Percentiles rank a stretch among this genome's conserved stretches.
Evolutionary conservation across 1,140 invertebrate genomes (phyloP).

Genomic region (Acromyrmex echinatior): DNA sequence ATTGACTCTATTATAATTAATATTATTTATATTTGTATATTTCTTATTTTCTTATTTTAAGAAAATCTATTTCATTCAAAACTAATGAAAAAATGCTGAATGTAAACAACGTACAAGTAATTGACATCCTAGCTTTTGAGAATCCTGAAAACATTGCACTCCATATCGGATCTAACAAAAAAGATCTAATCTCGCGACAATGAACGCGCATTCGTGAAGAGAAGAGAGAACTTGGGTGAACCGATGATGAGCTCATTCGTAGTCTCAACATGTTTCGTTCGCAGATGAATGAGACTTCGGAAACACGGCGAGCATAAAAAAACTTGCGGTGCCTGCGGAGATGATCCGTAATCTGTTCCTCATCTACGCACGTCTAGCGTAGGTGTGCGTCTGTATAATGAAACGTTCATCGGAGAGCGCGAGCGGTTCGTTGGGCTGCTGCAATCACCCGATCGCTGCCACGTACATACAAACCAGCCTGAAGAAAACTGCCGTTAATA

Average conservation of each 20-base stretch:
- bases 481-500: not conserved
- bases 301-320: slow-evolving; percentile 75
- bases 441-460: not conserved
- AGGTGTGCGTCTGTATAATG: slow-evolving; percentile 7
- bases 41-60: not conserved
- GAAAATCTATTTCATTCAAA: not conserved
- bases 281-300: slow-evolving; percentile 75
- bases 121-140: not conserved
- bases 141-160: not conserved
- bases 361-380: slow-evolving; percentile 59
- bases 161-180: not conserved
- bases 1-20: not conserved
- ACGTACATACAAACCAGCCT: not conserved
- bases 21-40: not conserved
- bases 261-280: slow-evolving; percentile 61
- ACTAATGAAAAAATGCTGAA: not conserved
- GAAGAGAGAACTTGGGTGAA: not conserved
- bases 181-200: not conserved
- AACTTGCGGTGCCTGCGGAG: slow-evolving; percentile 48
- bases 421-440: slow-evolving; percentile 25
- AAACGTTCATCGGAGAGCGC: slow-evolving; percentile 22
- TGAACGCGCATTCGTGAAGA: slow-evolving; percentile 31
- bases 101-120: not conserved
- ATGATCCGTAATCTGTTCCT: slow-evolving; percentile 73
- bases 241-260: slow-evolving; percentile 65